Base-by-base conservation (phyloP, 2,888 invertebrate genomes). In the Rhamnusium bicolor region DNA sequence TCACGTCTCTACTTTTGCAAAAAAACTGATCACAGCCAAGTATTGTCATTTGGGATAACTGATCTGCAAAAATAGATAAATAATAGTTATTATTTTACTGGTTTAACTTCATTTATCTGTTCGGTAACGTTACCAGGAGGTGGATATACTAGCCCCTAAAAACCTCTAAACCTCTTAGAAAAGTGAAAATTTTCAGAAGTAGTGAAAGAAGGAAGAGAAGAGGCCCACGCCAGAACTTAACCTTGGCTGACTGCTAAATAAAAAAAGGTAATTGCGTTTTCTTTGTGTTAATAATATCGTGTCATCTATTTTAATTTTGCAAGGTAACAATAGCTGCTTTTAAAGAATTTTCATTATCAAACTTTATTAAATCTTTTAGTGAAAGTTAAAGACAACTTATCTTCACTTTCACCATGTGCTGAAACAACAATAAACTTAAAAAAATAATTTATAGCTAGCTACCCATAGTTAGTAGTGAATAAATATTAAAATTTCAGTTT, bases 231-330 rank as follows among this genome's bases (percentile, higher is more conserved):
- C 10, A 53, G 29, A 51, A 58, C 29, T 72, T 72, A 79, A 74
- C 79, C 79, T 79, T 77, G 77, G 72, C 74, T 71, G 40, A 21
- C 71, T 51, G n/a, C n/a, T n/a, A n/a, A 24, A 49, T 19, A 61
- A 73, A 62, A 69, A 72, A 71, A 74, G 72, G 74, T 76, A 75
- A 73, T 75, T 78, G 78, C 75, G 76, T 76, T 76, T 72, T 74
- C 78, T 76, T 78, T 78, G 76, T 78, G 75, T 72, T 73, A 74
- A 73, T 67, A 71, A 72, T 71, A 71, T 54, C 67, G 19, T 69
- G 68, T 69, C 65, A 73, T 75, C 69, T 74, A 76, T 72, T 73
- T 76, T 69, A 73, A 74, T 60, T 73, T 63, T 67, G 21, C n/a
- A 47, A 18, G 51, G 53, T 18, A 53, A 66, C 32, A 46, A 18